Evolutionary conservation across 2,113 vertebrate genomes (phyloP).

Genomic region (Bufo bufo): DNA sequence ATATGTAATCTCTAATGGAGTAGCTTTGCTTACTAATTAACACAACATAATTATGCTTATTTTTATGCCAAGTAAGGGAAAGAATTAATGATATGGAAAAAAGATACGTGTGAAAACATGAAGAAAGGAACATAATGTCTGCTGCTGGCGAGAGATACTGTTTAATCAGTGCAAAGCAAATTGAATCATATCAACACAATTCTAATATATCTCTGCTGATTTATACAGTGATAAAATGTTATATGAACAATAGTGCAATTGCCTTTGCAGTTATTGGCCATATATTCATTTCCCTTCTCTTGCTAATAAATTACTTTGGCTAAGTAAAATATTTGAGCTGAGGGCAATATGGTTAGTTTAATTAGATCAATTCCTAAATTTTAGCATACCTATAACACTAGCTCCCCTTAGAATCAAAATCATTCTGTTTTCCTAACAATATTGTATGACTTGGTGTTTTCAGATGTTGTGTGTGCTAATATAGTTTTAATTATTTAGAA

Average conservation of each 20-base stretch:
- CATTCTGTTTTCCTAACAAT: not conserved
- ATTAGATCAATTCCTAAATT: not conserved
- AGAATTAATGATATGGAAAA: slow-evolving; percentile 57
- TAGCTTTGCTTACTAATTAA: slow-evolving; percentile 52
- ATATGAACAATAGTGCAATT: slow-evolving; percentile 6
- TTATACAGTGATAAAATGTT: slow-evolving; percentile 9
- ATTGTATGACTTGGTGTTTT: not conserved
- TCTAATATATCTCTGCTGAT: slow-evolving; percentile 28
- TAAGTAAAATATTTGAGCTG: slow-evolving; percentile 14
- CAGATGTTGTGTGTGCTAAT: slow-evolving; percentile 33
- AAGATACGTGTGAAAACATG: slow-evolving; percentile 41
- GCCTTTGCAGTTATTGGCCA: not conserved
- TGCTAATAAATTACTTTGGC: slow-evolving; percentile 6
- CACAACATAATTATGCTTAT: slow-evolving; percentile 23
- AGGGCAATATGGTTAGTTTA: not conserved
- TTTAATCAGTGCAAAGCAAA: slow-evolving; percentile 39
- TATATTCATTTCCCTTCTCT: not conserved
- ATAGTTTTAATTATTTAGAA: slow-evolving; percentile 36
- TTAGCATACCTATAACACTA: not conserved
- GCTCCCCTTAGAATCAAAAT: not conserved
- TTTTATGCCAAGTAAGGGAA: slow-evolving; percentile 47
- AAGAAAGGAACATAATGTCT: slow-evolving; percentile 36
- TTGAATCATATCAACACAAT: slow-evolving; percentile 18
- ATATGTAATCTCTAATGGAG: slow-evolving; percentile 41
- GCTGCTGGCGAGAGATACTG: slow-evolving; percentile 4